Percentiles rank a stretch among this genome's conserved stretches.
phyloP scores from a whole-genome alignment of 1,140 invertebrate species.

The Diorhabda elongata region DNA sequence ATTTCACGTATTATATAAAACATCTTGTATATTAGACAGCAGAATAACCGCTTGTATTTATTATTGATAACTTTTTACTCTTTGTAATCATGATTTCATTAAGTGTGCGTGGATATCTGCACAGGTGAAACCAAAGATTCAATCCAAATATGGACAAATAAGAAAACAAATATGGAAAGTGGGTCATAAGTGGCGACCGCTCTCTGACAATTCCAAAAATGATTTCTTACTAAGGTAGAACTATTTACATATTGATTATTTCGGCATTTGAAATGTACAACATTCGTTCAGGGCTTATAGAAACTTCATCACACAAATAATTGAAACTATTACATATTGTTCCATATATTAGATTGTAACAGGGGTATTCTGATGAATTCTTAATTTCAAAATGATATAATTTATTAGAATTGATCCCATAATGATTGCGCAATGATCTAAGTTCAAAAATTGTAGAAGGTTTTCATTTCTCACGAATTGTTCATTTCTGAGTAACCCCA shows the following conservation, averaged over 20 bases:
- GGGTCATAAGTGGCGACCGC: background rate
- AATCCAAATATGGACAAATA: conserved; percentile 1
- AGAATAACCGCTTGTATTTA: background rate
- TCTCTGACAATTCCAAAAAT: conserved; percentile 2
- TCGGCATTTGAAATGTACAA: background rate
- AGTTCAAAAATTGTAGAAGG: no score
- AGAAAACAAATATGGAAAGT: background rate
- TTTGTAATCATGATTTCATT: background rate
- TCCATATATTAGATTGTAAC: background rate
- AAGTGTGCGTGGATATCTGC: background rate
- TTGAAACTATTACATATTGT: background rate
- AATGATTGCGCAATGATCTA: no score
- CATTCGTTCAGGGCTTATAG: background rate
- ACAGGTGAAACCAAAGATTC: background rate
- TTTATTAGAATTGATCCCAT: no score
- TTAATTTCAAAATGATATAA: no score
- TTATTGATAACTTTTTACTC: background rate
- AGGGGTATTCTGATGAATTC: no score
- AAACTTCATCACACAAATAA: background rate
- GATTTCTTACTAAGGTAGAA: background rate
- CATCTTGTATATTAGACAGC: background rate
- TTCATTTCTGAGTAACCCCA: no score
- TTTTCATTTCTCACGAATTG: no score
- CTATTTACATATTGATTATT: conserved; percentile 1
- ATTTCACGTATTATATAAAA: no score